Conservation (phyloP, 2,888 invertebrate species). For the Drosophila antonietae region DNA sequence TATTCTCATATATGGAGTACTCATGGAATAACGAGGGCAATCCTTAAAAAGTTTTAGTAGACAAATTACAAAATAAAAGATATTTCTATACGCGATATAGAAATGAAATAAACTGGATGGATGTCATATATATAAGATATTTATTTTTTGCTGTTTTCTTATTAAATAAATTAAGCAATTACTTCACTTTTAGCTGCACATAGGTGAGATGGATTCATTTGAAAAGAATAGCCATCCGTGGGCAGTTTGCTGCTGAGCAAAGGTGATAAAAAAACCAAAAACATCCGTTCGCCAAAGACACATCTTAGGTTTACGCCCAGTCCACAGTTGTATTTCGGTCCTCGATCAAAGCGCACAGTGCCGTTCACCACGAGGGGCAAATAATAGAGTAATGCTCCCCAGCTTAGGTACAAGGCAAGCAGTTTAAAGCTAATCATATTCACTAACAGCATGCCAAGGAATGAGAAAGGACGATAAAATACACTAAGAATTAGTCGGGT, state of each 20-base stretch:
- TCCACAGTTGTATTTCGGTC: conserved; percentile 88
- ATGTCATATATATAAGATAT: background rate
- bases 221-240: conserved; percentile 30
- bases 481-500: too few species aligned
- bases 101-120: background rate
- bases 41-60: background rate
- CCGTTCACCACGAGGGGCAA: conserved; percentile 89
- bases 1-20: conserved; percentile 51
- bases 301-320: conserved; percentile 89
- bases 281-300: conserved; percentile 92
- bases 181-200: background rate
- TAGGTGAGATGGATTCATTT: background rate
- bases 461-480: background rate
- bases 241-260: conserved; percentile 86
- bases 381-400: conserved; percentile 87
- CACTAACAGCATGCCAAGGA: rapidly evolving
- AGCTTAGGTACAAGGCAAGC: conserved; percentile 71
- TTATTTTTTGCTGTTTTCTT: too few species aligned
- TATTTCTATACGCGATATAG: too few species aligned
- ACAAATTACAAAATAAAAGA: background rate
- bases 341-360: conserved; percentile 86
- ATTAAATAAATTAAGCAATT: background rate
- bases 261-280: conserved; percentile 91
- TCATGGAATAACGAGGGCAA: background rate
- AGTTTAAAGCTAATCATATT: conserved; percentile 51